Base-by-base conservation (phyloP, 2,113 vertebrate species). In the Hiodon tergisus region DNA sequence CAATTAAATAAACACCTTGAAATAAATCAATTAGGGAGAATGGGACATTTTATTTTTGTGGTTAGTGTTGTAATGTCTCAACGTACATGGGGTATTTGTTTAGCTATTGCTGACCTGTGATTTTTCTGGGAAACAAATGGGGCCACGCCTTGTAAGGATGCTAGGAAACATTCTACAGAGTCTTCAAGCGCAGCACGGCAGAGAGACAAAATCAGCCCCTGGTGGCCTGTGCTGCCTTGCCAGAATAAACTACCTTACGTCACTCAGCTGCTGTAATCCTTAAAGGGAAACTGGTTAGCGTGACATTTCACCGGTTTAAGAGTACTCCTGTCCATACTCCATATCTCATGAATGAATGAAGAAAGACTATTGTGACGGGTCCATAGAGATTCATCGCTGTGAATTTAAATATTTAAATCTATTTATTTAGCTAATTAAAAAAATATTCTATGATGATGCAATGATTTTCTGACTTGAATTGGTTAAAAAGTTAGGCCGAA, bases 231-330 rank as follows among this genome's bases (percentile, higher is more conserved):
- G 9, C 70, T 60, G 13, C 55, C 57, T 58, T 50, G 70, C 70
- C 70, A 71, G 70, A 5, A 59, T 31, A 71, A 71, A 71, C 70
- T 31, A 71, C 50, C 55, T 71, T 59, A 71, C 50, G 70, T 60
- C 70, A 59, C 55, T 71, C 70, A 13, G 50, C 55, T 71, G 53
- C 70, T n/a, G 60, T 14, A 59, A 47, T 59, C 47, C 55, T 31
- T 31, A 48, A 71, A 71, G 8, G 46, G 70, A 14, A 47, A 59
- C 70, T 48, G 46, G 14, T 71, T 71, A 71, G 60, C 57, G 60
- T 13, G 48, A 31, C 31, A 31, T 31, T 31, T 31, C 31, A 31
- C 31, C 31, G 31, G n/a, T n/a, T n/a, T n/a, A n/a, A n/a, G n/a
- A n/a, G n/a, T n/a, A n/a, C n/a, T n/a, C n/a, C n/a, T n/a, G n/a